Evolutionary conservation across 1,140 invertebrate species (phyloP).

Genomic region (Aradophagus sp.): DNA sequence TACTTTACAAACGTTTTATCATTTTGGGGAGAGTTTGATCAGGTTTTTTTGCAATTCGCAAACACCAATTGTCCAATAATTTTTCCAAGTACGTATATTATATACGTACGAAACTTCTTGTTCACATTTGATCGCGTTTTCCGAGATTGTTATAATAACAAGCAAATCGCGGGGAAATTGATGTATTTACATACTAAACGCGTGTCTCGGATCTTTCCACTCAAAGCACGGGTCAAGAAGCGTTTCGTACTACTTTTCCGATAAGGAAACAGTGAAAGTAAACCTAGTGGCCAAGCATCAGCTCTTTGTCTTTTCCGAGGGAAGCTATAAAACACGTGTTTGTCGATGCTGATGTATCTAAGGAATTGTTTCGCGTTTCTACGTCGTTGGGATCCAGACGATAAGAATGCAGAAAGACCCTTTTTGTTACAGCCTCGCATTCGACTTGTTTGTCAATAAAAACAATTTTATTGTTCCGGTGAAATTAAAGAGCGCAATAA

Average conservation of each 20-base stretch:
- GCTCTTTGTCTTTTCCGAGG: constrained; percentile 33
- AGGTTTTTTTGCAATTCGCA: no score
- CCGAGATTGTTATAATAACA: no score
- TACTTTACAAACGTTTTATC: no score
- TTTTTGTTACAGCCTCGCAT: neutral
- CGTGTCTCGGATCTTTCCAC: constrained; percentile 36
- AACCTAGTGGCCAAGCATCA: constrained; percentile 21
- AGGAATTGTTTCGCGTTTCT: constrained; percentile 27
- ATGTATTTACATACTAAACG: constrained; percentile 15
- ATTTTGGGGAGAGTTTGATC: no score
- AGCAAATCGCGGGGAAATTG: no score
- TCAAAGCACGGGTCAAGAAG: constrained; percentile 41
- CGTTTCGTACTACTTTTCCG: constrained; percentile 47
- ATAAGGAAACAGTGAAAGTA: constrained; percentile 55
- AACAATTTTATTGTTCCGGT: constrained; percentile 4
- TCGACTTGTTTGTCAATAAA: constrained; percentile 23
- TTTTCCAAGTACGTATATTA: no score
- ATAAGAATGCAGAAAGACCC: constrained; percentile 17
- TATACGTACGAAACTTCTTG: no score
- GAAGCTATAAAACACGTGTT: constrained; percentile 36
- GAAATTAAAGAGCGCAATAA: constrained; percentile 13
- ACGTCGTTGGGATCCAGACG: constrained; percentile 13
- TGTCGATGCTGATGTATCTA: constrained; percentile 37
- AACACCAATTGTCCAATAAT: no score
- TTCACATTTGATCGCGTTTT: no score